phyloP scores from a whole-genome alignment of 1,140 invertebrate genomes.

The Pinna nobilis region DNA sequence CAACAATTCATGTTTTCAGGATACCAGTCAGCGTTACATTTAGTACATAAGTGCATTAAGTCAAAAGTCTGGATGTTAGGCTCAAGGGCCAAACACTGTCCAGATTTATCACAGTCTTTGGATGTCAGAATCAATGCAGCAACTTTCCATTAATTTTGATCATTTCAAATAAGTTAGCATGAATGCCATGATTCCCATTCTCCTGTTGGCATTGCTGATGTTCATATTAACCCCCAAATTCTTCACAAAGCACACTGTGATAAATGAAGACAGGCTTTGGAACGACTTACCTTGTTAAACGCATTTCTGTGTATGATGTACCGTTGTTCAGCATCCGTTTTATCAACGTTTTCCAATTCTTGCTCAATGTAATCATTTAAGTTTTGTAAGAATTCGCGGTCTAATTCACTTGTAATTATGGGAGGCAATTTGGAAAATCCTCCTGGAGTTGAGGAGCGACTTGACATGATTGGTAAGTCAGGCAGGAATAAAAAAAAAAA shows the following conservation, averaged over 20 bases:
- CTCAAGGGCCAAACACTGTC: too few species aligned
- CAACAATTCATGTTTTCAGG: too few species aligned
- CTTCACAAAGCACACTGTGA: background rate
- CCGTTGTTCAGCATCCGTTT: slow-evolving; percentile 65
- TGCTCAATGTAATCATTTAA: slow-evolving; percentile 66
- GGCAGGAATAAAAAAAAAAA: background rate
- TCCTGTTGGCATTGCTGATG: too few species aligned
- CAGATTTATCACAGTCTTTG: too few species aligned
- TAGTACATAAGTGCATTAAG: too few species aligned
- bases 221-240: too few species aligned
- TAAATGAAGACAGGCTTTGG: background rate
- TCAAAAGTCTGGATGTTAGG: too few species aligned
- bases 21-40: too few species aligned
- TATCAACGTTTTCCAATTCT: slow-evolving; percentile 63
- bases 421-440: slow-evolving; percentile 64
- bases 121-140: too few species aligned
- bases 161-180: too few species aligned
- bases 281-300: slow-evolving; percentile 69
- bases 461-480: slow-evolving; percentile 5
- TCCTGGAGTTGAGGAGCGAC: slow-evolving; percentile 50
- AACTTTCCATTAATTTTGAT: too few species aligned
- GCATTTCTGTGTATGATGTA: slow-evolving; percentile 70
- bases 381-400: slow-evolving; percentile 63
- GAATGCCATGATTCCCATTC: too few species aligned
- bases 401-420: slow-evolving; percentile 67